A percentile compares a stretch with the other conserved stretches of the same genome.
These are phyloP conservation scores for Enteromius anoplus DNA, from an alignment of 2,797 vertebrate species.

Conservation along the genomic window DNA sequence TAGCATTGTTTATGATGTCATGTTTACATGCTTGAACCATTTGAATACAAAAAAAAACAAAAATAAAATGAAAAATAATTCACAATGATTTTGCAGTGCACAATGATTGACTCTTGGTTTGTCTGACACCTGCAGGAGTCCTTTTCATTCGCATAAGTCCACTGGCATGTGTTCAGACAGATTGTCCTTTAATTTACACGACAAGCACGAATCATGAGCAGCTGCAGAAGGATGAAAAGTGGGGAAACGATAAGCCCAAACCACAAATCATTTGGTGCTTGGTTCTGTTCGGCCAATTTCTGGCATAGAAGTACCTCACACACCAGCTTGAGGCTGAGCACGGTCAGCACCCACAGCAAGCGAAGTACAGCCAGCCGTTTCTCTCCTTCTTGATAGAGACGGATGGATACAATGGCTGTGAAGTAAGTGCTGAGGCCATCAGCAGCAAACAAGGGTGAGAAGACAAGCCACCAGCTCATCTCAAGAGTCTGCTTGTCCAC, in stretches of 20 bases:
- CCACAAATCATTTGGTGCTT: constrained; percentile 84
- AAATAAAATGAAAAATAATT: not conserved
- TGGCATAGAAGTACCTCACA: constrained; percentile 97
- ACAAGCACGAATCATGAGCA: constrained; percentile 97
- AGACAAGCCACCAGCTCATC: constrained; percentile 94
- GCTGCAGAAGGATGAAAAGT: constrained; percentile 94
- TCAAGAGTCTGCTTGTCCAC: constrained; percentile 76
- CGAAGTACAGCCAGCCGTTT: constrained; percentile 92
- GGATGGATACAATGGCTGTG: constrained; percentile 95
- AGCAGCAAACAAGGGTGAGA: constrained; percentile 91
- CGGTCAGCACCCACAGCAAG: constrained; percentile 96
- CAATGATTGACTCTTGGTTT: not conserved
- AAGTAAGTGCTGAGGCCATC: constrained; percentile 99
- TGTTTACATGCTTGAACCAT: constrained; percentile 64
- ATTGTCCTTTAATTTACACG: constrained; percentile 84
- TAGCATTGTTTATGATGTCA: constrained; percentile 57
- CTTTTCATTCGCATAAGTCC: constrained; percentile 19
- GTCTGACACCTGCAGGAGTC: not conserved
- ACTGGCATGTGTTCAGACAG: not conserved
- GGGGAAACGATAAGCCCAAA: constrained; percentile 94
- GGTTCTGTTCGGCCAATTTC: constrained; percentile 89
- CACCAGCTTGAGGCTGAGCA: constrained; percentile 97
- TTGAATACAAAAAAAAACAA: not conserved
- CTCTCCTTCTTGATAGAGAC: constrained; percentile 97
- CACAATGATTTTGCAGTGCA: constrained; percentile 9